phyloP scores from a whole-genome alignment of 2,113 vertebrate genomes.

The Herpetotheres cachinnans region DNA sequence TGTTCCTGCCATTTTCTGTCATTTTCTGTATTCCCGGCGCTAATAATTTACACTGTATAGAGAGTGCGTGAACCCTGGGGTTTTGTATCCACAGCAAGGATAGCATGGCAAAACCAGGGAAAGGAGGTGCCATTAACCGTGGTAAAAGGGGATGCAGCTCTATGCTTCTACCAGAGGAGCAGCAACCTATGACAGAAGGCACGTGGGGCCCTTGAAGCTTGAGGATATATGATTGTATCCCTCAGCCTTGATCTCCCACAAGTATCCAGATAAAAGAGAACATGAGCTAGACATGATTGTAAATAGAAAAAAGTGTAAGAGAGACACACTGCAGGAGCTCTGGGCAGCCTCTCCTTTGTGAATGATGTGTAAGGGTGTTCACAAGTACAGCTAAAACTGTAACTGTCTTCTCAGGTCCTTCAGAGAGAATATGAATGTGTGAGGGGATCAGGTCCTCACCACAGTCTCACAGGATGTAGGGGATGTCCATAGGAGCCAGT shows the following conservation, averaged over 20 bases:
- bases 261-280: neutral
- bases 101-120: accelerated
- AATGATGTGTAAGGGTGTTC: neutral
- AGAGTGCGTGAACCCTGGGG: neutral
- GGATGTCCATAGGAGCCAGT: accelerated
- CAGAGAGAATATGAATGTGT: neutral
- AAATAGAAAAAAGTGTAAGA: neutral
- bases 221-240: neutral
- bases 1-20: neutral
- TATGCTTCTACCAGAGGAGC: neutral
- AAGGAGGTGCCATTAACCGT: neutral
- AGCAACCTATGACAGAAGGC: neutral
- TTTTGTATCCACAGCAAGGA: neutral
- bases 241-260: neutral
- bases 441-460: neutral
- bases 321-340: neutral
- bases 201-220: accelerated
- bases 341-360: neutral
- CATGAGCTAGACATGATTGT: neutral
- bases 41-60: neutral
- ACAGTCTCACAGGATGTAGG: neutral
- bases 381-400: neutral
- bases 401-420: neutral
- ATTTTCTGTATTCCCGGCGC: neutral
- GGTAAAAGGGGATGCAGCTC: neutral